Base-by-base conservation (phyloP, 1,140 invertebrate species). In the Nephila pilipes region DNA sequence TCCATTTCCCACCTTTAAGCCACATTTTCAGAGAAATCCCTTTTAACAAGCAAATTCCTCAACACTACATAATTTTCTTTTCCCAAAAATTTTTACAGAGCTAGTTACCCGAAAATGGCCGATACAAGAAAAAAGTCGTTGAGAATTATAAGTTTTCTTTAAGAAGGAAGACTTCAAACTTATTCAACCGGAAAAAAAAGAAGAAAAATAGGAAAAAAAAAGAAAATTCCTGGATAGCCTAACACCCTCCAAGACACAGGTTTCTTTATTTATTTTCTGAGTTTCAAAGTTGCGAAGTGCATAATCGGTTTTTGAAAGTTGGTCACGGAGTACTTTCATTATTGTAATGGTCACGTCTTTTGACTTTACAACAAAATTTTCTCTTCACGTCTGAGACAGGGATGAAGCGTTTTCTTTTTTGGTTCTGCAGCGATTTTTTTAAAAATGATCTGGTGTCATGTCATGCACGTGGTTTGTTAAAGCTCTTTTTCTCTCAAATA, bases 291-390 rank as follows among this genome's bases (percentile, higher is more conserved):
- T 87, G 85, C 55, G 58, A 65, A 87, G 55, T 10, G n/a, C 58
- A 65, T 87, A 87, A 87, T 63, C 60, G 60, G 57, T 63, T 46
- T n/a, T 32, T 57, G n/a, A 87, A 87, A 87, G 29, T 65, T 29
- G n/a, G 85, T 87, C 85, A 87, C 85, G 85, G 60, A 65, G 69
- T 36, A 36, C 69, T 87, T 87, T 87, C 85, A 87, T 87, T 87
- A 65, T 65, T 87, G 58, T 87, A 87, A 87, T 87, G 85, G 85
- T 87, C 85, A 87, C 85, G 85, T 87, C 29, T 87, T 58, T 55
- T 58, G 83, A 85, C 83, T 85, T 85, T 57, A 85, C 83, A 57
- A 25, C 54, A 57, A 20, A 55, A 29, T 85, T 75, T 85, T 80
- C 29, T 80, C 36, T 58, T 32, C 25, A 25, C n/a, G 46, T 29